Base-by-base conservation (phyloP, 2,888 invertebrate species). In the Lacanobia wlatinum region DNA sequence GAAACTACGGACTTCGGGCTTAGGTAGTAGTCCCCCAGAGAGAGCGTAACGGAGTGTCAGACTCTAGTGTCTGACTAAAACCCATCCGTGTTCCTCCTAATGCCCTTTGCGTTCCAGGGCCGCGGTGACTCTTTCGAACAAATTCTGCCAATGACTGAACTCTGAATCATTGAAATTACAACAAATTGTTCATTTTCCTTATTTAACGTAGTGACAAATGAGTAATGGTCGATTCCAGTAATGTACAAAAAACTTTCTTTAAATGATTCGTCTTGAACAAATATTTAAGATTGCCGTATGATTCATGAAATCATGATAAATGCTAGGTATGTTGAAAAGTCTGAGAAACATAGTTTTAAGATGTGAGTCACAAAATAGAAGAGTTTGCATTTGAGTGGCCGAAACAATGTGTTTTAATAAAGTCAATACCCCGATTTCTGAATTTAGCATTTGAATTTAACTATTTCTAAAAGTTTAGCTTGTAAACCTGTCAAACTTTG, bases 141-240 rank as follows among this genome's bases (percentile, higher is more conserved):
- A 34, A 34, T 3, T 34, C 34, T 5, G 34, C 6, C 2, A 34
- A 0, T 34, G 34, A 34, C 66, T 59, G 56, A 28, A 69, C 23
- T 55, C 65, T 79, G 72, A 84, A 67, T 84, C 73, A 82, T 58
- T 67, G 55, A 66, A 67, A 63, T 68, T 40, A 70, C 58, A 60
- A 55, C 18, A 64, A 58, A 66, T 18, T 21, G 8, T 3, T 10
- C n/a, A 46, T 76, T 83, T 73, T 72, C 71, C 76, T 56, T 48
- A 40, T 10, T 65, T 55, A 52, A 40, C 38, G 28, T 55, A 14
- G 10, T 60, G 63, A 67, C 43, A 38, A 16, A 55, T 80, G 82
- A 80, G 70, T 68, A 80, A 81, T 63, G 18, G 6, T 0, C 0
- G 9, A 64, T 77, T 64, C 69, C 28, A 40, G 55, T 5, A 0